Base-by-base conservation (phyloP, 2,113 vertebrate species). In the Nesospiza acunhae region DNA sequence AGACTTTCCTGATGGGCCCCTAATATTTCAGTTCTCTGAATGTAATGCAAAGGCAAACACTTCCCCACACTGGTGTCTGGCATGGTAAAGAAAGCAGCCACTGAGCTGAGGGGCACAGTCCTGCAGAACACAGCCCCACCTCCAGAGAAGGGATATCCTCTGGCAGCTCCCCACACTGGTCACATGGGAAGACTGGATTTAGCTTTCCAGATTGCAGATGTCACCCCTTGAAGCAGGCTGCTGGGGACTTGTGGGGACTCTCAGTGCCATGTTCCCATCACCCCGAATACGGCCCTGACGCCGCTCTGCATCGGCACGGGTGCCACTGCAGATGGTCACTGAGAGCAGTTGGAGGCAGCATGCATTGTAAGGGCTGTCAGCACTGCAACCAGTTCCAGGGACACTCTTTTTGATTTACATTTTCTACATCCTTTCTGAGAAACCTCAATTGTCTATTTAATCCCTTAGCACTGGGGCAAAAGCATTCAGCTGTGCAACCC, bases 371-470 rank as follows among this genome's bases (percentile, higher is more conserved):
- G 58, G 66, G 87, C 91, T 97, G 93, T 97, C 96, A 94, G 80
- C 96, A 35, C 93, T 73, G 86, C 80, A 82, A 47, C 69, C 83
- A 82, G 73, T 66, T 86, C 73, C 79, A 93, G 80, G 31, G 83
- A 64, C 80, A 82, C 80, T 72, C 92, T n/a, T 90, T 94, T 90
- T 95, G 93, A 92, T 96, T 94, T 92, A 94, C 77, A 91, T 94
- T 95, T 96, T 81, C 85, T 88, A 37, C 94, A 94, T 93, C 92
- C 76, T 93, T 81, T 92, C 77, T 79, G 92, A 95, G 89, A 97
- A 97, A 94, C 89, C 90, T 97, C 96, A 96, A 94, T 95, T 96
- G 95, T 96, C 92, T 95, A 39, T 76, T 95, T 95, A 96, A 96
- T 96, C 86, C 93, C 66, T 89, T 49, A 92, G 73, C 90, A 66